Conservation (phyloP, 2,113 vertebrate species). For the Boulengeromyrus knoepffleri region DNA sequence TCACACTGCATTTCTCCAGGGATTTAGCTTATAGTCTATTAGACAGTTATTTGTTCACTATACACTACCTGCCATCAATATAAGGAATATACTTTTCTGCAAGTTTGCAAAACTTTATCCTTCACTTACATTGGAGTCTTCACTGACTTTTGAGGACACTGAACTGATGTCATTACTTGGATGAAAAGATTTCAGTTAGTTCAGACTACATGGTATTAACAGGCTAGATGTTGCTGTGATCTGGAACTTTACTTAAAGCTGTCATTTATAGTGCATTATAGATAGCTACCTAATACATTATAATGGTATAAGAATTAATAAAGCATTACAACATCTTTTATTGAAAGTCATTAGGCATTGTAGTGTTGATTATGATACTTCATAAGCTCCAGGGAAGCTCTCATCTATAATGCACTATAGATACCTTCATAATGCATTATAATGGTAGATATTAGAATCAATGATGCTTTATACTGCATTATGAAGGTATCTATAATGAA, state of each 20-base stretch:
- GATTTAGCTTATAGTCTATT: not conserved
- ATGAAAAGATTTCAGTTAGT: not conserved
- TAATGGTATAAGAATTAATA: no score
- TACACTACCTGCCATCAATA: not conserved
- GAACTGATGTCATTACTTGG: not conserved
- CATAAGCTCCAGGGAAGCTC: no score
- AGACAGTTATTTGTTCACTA: not conserved
- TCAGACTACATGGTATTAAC: not conserved
- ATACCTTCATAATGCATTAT: no score
- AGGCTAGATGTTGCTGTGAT: not conserved
- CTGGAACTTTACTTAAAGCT: not conserved
- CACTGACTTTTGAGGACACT: not conserved
- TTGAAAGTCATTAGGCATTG: no score
- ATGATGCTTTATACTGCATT: no score
- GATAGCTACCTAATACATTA: no score
- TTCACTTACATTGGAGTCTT: not conserved
- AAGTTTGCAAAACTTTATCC: not conserved
- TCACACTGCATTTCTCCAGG: not conserved
- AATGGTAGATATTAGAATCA: no score
- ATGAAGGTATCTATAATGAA: no score
- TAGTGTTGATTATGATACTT: no score
- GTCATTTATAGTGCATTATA: no score
- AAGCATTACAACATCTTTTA: no score
- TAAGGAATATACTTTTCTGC: not conserved
- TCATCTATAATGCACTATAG: no score